A percentile compares a stretch with the other conserved stretches of the same genome.
Conservation (phyloP, 2,797 vertebrate genomes). For the Margarornis squamiger region DNA sequence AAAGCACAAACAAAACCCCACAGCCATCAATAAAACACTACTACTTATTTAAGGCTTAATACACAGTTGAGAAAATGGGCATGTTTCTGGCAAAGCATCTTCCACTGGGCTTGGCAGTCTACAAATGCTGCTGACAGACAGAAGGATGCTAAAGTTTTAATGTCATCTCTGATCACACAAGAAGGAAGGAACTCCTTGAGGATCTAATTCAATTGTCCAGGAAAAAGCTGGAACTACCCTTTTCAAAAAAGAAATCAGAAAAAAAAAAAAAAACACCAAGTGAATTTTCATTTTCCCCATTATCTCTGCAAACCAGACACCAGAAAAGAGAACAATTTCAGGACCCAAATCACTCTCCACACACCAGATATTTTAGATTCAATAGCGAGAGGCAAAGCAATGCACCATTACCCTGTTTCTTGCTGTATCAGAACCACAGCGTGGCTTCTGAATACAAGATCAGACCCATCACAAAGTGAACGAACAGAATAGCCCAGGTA, state of each 20-base stretch:
- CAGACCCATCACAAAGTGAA: fast-evolving
- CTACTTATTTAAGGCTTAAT: not conserved
- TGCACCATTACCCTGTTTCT: fast-evolving
- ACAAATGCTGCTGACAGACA: not conserved
- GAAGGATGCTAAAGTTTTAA: not conserved
- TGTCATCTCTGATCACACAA: not conserved
- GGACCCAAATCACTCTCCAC: not conserved
- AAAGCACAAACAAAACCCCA: not conserved
- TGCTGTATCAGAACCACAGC: not conserved
- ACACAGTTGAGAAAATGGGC: not conserved
- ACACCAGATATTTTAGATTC: fast-evolving
- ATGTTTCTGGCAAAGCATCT: not conserved
- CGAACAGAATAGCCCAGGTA: fast-evolving
- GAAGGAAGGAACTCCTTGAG: not conserved
- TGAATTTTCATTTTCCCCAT: not conserved
- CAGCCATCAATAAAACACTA: not conserved
- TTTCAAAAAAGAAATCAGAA: not conserved
- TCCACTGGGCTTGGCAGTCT: not conserved
- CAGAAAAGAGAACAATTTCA: not conserved
- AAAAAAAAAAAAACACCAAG: no score
- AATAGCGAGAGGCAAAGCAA: fast-evolving
- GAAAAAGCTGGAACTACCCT: not conserved
- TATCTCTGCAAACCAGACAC: not conserved
- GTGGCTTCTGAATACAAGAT: fast-evolving
- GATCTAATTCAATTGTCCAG: not conserved